Percentiles rank a stretch among this genome's conserved stretches.
Conservation (phyloP, 2,888 invertebrate species). For the Ischnus inquisitorius region DNA sequence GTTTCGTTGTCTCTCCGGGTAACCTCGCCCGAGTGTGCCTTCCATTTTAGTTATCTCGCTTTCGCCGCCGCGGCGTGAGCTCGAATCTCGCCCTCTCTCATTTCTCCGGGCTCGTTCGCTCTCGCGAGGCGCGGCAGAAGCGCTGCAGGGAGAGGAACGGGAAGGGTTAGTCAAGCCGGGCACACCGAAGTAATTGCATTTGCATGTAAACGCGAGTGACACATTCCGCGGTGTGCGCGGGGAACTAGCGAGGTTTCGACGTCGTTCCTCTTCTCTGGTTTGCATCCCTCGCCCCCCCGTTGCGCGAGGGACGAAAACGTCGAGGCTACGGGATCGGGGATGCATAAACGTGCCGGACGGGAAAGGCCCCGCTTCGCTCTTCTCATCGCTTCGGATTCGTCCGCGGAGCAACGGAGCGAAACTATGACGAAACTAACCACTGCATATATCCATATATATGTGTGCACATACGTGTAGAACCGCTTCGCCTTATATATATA, state of each 20-base stretch:
- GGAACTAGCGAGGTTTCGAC: constrained; percentile 40
- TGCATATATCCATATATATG: constrained; percentile 12
- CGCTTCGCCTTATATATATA: not conserved
- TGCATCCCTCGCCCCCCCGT: constrained; percentile 34
- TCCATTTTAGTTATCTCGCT: constrained; percentile 60
- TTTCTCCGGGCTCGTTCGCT: constrained; percentile 38
- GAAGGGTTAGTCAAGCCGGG: constrained; percentile 63
- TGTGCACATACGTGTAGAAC: not conserved
- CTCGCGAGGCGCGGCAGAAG: constrained; percentile 51
- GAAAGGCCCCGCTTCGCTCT: constrained; percentile 23
- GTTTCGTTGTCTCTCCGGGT: constrained; percentile 37
- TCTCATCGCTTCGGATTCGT: constrained; percentile 16
- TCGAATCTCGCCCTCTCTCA: not conserved
- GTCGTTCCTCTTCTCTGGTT: constrained; percentile 49
- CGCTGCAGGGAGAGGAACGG: constrained; percentile 43
- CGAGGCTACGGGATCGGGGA: constrained; percentile 51
- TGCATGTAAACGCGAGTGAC: constrained; percentile 75
- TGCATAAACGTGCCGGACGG: constrained; percentile 65
- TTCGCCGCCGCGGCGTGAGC: constrained; percentile 11
- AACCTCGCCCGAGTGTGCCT: constrained; percentile 16
- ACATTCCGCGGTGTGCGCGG: constrained; percentile 63
- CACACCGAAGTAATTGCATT: constrained; percentile 78
- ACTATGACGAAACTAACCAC: constrained; percentile 16
- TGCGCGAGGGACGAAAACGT: constrained; percentile 35
- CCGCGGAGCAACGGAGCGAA: constrained; percentile 40